Evolutionary conservation across 2,113 vertebrate species (phyloP), one percentile per base, ranked within the genome.

Genomic region (Neodon shergylaensis): DNA sequence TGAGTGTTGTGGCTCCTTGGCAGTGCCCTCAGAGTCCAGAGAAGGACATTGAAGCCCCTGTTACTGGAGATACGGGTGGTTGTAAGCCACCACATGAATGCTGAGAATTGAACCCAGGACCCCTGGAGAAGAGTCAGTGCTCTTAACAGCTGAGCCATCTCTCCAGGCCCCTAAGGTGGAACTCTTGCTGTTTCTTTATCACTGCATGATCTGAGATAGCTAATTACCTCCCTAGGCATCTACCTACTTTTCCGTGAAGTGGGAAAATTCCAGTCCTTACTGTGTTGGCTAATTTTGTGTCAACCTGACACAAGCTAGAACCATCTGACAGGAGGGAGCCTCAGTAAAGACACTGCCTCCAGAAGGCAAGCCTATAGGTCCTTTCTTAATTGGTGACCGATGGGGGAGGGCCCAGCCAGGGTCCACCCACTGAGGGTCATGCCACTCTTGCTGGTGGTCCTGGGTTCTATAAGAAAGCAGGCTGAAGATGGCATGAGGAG

Each of bases 181-280:
- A 33, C 0, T 44, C 9, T 36, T 9, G 44, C 52, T 66, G 42
- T 26, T n/a, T 49, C n/a, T 85, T 61, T 44, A 92, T 36, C 7
- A 72, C 88, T 73, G 61, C 26, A 73, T 31, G 61, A 90, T 10
- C 66, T 63, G 39, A 92, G 26, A 58, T 44, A 9, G 61, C 4
- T 31, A 44, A 44, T 26, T 6, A 61, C n/a, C 22, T 81, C 79
- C 72, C 85, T 88, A 49, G 11, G 58, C 72, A 52, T 94, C 76
- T 47, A n/a, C 49, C 92, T 88, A n/a, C 36, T 47, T 26, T 85
- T 73, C 72, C 79, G 28, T 54, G 87, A 90, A 96, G 87, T 16
- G 70, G 21, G 79, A 84, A 36, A 49, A 78, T 61, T 24, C 12
- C 3, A n/a, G 63, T 65, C 31, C 33, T 77, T 77, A 47, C 44